phyloP scores from a whole-genome alignment of 2,888 invertebrate species.

The Gnatocerus cornutus region DNA sequence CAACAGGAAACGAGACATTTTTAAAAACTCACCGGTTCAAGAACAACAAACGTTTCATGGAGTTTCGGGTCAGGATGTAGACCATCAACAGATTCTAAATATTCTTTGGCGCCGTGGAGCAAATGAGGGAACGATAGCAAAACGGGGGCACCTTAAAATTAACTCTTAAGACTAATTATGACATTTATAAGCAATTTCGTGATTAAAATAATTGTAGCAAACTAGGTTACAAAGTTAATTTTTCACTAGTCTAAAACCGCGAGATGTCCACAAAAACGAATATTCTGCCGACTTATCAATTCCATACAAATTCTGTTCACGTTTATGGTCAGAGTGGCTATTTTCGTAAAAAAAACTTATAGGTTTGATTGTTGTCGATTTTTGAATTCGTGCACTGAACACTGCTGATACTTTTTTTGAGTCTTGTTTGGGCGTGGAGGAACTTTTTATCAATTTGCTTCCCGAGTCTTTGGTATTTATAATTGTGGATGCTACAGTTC shows the following conservation, averaged over 20 bases:
- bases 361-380: constrained; percentile 30
- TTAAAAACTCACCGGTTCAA: constrained; percentile 79
- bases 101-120: constrained; percentile 74
- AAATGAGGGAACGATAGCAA: constrained; percentile 84
- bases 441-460: neutral
- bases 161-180: constrained; percentile 25
- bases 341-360: constrained; percentile 20
- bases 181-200: constrained; percentile 4
- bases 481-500: neutral
- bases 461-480: neutral
- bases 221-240: constrained; percentile 7
- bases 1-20: too few relatives aligned
- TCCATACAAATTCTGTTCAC: constrained; percentile 35
- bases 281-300: constrained; percentile 45
- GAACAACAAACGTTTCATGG: constrained; percentile 79
- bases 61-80: constrained; percentile 74
- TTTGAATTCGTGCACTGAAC: constrained; percentile 6
- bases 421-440: constrained; percentile 2
- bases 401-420: too few relatives aligned
- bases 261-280: constrained; percentile 51
- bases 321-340: constrained; percentile 20
- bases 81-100: constrained; percentile 72
- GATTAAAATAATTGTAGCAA: neutral
- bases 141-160: constrained; percentile 77
- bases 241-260: constrained; percentile 53